A percentile compares a stretch with the other conserved stretches of the same genome.
These are phyloP conservation scores for Trissolcus brochymenae DNA, from an alignment of 2,888 invertebrate genomes.

Conservation along the genomic window DNA sequence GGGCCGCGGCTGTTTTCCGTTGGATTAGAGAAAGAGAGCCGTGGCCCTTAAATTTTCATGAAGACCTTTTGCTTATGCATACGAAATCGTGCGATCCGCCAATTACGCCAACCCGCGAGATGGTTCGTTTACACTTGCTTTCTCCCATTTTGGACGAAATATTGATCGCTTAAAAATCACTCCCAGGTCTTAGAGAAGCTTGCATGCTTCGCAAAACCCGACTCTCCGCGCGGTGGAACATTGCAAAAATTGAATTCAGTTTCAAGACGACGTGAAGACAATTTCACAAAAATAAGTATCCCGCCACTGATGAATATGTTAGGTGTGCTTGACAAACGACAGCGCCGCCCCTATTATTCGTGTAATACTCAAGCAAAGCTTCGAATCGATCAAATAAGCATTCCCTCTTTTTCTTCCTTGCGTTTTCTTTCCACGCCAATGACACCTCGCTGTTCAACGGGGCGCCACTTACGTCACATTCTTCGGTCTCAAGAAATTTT, in stretches of 20 bases:
- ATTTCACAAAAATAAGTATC: conserved; percentile 21
- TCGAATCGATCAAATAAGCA: conserved; percentile 38
- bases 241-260: conserved; percentile 18
- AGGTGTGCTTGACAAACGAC: conserved; percentile 27
- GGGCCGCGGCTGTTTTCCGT: conserved; percentile 34
- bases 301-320: conserved; percentile 24
- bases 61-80: conserved; percentile 50
- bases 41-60: conserved; percentile 47
- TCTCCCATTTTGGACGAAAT: conserved; percentile 16
- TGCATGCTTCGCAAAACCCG: too few relatives aligned
- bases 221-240: too few relatives aligned
- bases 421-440: conserved; percentile 28
- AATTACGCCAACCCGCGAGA: conserved; percentile 34
- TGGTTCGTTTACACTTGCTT: conserved; percentile 18
- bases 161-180: conserved; percentile 36
- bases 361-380: conserved; percentile 11
- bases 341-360: conserved; percentile 36
- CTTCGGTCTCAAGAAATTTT: conserved; percentile 74
- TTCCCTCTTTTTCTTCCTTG: conserved; percentile 6
- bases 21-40: conserved; percentile 40
- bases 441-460: conserved; percentile 46
- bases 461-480: conserved; percentile 59
- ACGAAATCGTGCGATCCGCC: conserved; percentile 39
- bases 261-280: conserved; percentile 10
- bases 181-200: neutral